phyloP scores from a whole-genome alignment of 2,888 invertebrate genomes.

The Rambutsinella grinnellia region DNA sequence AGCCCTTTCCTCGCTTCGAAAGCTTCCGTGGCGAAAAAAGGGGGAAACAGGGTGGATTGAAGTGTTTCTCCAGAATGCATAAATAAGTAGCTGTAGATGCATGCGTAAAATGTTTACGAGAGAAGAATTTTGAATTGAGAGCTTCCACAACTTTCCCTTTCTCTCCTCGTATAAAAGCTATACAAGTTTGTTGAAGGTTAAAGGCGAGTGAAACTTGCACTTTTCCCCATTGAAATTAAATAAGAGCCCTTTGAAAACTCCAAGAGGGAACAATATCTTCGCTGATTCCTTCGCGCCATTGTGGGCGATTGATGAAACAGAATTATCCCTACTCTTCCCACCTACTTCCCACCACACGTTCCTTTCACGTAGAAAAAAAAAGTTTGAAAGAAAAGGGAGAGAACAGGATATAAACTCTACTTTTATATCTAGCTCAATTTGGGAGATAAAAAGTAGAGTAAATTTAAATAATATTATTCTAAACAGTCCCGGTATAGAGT shows the following conservation, averaged over 20 bases:
- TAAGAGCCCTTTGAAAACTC: conserved; percentile 34
- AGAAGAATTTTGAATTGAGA: too few relatives aligned
- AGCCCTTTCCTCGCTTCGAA: too few relatives aligned
- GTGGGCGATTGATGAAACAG: neutral
- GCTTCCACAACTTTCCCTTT: too few relatives aligned
- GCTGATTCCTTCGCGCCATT: neutral
- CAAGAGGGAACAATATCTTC: neutral
- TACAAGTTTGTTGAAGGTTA: too few relatives aligned
- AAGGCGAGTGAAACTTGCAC: too few relatives aligned
- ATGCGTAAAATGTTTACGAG: too few relatives aligned
- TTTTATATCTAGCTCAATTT: neutral
- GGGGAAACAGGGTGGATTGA: too few relatives aligned
- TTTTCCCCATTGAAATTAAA: conserved; percentile 40
- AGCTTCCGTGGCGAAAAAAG: too few relatives aligned
- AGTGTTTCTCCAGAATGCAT: too few relatives aligned
- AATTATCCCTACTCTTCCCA: neutral
- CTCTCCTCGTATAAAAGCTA: too few relatives aligned
- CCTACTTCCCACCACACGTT: neutral
- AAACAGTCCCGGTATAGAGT: conserved; percentile 29
- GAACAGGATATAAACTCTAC: neutral
- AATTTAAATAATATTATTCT: conserved; percentile 54
- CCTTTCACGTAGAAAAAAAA: neutral
- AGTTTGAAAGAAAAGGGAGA: neutral
- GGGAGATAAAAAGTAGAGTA: conserved; percentile 10
- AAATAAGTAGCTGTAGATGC: too few relatives aligned